Evolutionary conservation across 2,113 vertebrate genomes (phyloP), one percentile per base, ranked within the genome.

Genomic region (Oncorhynchus keta): DNA sequence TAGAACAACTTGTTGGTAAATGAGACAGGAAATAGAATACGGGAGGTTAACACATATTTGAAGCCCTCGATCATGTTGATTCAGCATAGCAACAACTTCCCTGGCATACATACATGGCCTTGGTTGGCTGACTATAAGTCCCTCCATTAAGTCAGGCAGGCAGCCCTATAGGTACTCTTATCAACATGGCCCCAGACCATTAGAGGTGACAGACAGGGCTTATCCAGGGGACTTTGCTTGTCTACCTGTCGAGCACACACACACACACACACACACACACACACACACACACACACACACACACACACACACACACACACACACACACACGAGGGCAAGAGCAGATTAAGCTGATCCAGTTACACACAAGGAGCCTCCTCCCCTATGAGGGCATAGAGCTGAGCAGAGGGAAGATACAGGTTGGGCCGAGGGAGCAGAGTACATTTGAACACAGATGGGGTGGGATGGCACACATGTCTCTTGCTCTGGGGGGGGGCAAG

Each of bases 381-480:
- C 35, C 49, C n/a, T 26, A 48, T 68, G 30, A 68, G 16, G 26
- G 68, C 45, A 73, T 45, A 45, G 68, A 72, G 39, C 39, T 18
- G 73, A 67, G 28, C 22, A 26, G 18, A 30, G 22, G 28, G 3
- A 11, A n/a, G 9, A 45, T 45, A 45, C 39, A 45, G 39, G 39
- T 45, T 9, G 39, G 8, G 39, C 39, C 2, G 8, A 45, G 68
- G 67, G 73, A 67, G 65, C 22, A 26, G 18, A 22, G 30, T 7
- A 24, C 35, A 48, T 24, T 74, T 22, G 48, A 64, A 59, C 32
- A 30, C 32, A 12, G 51, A 30, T 68, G 13, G 28, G 18, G 13
- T 64, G 72, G 70, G 70, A 72, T 57, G 70, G 70, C 70, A n/a
- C 70, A 72, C 48, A 24, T 28, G 48, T 59, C 70, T 32, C 24